Evolutionary conservation across 2,113 vertebrate species (phyloP), one percentile per base, ranked within the genome.

Genomic region (Hemibagrus wyckioides): DNA sequence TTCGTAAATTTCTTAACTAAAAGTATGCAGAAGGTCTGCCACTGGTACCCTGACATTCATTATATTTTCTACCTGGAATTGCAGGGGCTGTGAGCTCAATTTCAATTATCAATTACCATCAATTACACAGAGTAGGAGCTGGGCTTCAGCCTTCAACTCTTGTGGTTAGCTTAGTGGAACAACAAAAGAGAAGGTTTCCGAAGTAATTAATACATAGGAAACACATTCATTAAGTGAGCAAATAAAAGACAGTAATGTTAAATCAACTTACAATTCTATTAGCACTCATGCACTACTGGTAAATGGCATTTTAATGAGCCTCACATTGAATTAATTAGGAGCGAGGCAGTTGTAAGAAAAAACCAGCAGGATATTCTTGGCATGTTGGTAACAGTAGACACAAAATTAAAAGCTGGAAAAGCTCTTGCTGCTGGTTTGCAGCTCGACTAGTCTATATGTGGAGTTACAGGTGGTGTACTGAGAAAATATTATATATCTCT

Each of bases 291-390:
- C 79, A 7, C 75, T 63, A 69, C 86, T 77, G 56, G 87, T 89
- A 91, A 84, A 90, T 88, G 89, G 85, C 84, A 84, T 89, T 92
- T 92, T 89, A 92, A 92, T 90, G 91, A 92, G 84, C 65, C 28
- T 89, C 88, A 85, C 80, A 57, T 83, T 84, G 67, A 36, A 89
- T 86, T 92, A 91, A 93, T 94, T 90, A 89, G 80, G 56, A 69
- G 52, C 41, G 85, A 87, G 57, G 79, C 19, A 77, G 80, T 19
- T 65, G 50, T 23, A 44, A 56, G 44, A 28, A 85, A 65, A n/a
- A 89, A 77, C 56, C 86, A 73, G 89, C 80, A 69, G 89, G 83
- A 83, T 83, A 65, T 65, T 92, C 89, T 82, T 54, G 88, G 82
- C 63, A 80, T 89, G 73, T 86, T 89, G 81, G 44, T n/a, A n/a